Base-by-base conservation (phyloP, 2,888 invertebrate genomes). In the Agriopis aurantiaria region DNA sequence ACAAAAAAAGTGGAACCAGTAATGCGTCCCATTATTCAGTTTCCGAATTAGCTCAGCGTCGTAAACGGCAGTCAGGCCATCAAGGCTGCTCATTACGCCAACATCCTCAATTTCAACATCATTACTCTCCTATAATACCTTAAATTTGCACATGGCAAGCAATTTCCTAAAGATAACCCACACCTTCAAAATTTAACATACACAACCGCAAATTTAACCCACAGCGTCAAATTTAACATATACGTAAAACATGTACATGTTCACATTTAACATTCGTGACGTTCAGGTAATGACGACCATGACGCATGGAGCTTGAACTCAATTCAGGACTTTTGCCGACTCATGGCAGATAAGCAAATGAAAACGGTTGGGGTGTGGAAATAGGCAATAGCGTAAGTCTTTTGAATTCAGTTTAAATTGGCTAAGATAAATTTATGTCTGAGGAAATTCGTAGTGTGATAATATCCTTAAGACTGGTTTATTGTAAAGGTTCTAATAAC, bases 321-420 rank as follows among this genome's bases (percentile, higher is more conserved):
- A 82, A 86, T 88, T 88, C 88, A 86, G 78, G 77, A 82, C 84
- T 83, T 85, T 88, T 56, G 86, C 83, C 78, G 80, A 88, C 80
- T 89, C 89, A 88, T 81, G 82, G 79, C 76, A 88, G 89, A 89
- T 89, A 89, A 89, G 87, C 86, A 82, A 88, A 88, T 84, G 88
- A 82, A 80, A 74, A 76, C 82, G 74, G 59, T 76, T 74, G 72
- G 77, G 75, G 55, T 41, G 70, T 75, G 78, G 70, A 33, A 52
- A 75, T 70, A 77, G 68, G 60, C 41, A 76, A 58, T 74, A 75
- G 80, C 74, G 65, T 65, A 40, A 46, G 3, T 51, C 53, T 40
- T 40, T 46, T 17, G 41, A 60, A 61, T 62, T 45, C 3, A 12
- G 6, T 43, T 48, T 33, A 46, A 33, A 56, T 46, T 60, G 17